phyloP scores from a whole-genome alignment of 2,888 invertebrate genomes.

The Julus scanicus region DNA sequence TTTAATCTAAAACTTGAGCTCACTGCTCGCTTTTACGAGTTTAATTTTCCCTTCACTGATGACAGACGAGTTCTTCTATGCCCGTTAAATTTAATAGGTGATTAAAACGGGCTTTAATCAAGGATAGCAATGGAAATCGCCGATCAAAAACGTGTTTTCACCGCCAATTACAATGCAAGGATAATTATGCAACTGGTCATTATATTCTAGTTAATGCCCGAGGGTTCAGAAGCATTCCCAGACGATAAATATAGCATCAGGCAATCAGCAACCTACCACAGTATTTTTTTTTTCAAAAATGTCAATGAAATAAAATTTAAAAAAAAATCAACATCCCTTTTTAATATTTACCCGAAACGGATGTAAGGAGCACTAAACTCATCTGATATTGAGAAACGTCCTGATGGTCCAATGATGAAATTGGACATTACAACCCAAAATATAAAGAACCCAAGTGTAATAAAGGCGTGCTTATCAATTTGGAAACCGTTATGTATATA shows the following conservation, averaged over 20 bases:
- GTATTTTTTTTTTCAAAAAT: no score
- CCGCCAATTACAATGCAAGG: not conserved
- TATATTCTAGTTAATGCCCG: not conserved
- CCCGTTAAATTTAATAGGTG: not conserved
- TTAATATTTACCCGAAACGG: slow-evolving; percentile 8
- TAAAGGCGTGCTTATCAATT: not conserved
- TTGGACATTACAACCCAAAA: no score
- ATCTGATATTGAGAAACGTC: not conserved
- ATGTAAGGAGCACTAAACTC: slow-evolving; percentile 25
- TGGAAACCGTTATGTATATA: not conserved
- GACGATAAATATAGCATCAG: not conserved
- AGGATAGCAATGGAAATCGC: not conserved
- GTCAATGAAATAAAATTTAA: no score
- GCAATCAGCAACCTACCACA: not conserved
- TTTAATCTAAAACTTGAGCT: no score
- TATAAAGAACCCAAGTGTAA: not conserved
- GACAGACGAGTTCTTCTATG: not conserved
- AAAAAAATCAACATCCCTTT: not conserved
- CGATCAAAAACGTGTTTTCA: slow-evolving; percentile 5
- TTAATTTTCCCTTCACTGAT: not conserved
- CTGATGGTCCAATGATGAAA: not conserved
- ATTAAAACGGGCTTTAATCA: not conserved
- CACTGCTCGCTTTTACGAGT: no score
- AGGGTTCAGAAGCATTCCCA: not conserved
- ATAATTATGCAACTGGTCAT: not conserved